A percentile compares a stretch with the other conserved stretches of the same genome.
Conservation (phyloP, 2,888 invertebrate species). For the Meandrusa payeni region DNA sequence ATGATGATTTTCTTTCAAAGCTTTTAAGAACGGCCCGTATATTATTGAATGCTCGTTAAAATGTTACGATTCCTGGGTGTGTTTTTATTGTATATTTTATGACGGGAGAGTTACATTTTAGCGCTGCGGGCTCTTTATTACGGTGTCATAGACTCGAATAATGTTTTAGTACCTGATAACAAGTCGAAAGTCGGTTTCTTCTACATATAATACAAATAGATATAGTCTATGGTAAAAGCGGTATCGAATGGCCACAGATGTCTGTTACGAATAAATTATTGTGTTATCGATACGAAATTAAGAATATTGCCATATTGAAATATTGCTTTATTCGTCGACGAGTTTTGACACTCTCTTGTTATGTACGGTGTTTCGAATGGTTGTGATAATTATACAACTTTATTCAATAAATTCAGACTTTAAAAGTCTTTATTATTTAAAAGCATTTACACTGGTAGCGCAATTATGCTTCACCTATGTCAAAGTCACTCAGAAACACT, state of each 20-base stretch:
- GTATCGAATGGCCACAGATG: no score
- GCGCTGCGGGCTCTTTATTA: constrained; percentile 77
- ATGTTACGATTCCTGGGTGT: constrained; percentile 66
- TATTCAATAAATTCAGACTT: no score
- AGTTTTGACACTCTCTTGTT: no score
- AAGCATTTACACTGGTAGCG: no score
- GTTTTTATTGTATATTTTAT: constrained; percentile 74
- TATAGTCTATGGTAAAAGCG: no score
- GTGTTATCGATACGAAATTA: background rate
- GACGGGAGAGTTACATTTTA: constrained; percentile 75
- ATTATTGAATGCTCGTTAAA: constrained; percentile 74
- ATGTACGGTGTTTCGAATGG: no score
- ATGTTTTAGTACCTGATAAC: constrained; percentile 75
- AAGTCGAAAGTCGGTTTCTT: constrained; percentile 51
- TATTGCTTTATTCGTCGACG: background rate
- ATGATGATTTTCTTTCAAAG: constrained; percentile 47
- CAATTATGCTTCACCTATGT: no score
- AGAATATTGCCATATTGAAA: background rate
- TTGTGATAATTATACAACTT: no score
- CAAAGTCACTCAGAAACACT: no score
- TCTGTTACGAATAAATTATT: constrained; percentile 8
- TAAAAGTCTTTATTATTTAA: no score
- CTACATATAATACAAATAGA: constrained; percentile 29
- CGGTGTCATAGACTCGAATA: constrained; percentile 68
- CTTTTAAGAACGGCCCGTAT: constrained; percentile 67